Conservation (phyloP, 2,888 invertebrate species). For the Chrysodeixis includens region DNA sequence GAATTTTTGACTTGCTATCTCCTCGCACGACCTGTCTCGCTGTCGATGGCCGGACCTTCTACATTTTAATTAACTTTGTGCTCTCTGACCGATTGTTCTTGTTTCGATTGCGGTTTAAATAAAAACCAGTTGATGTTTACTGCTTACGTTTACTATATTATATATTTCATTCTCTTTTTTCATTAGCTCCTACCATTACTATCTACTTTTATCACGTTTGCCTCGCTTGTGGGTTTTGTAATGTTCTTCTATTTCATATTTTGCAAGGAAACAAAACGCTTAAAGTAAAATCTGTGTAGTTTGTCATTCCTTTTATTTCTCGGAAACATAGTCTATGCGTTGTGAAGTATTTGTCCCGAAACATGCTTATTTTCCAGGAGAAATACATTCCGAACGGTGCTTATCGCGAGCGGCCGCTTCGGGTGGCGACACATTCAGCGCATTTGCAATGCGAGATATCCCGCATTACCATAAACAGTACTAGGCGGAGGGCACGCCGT, state of each 20-base stretch:
- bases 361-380: conserved; percentile 72
- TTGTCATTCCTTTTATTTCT: conserved; percentile 43
- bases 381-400: conserved; percentile 76
- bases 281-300: conserved; percentile 21
- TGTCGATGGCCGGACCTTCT: conserved; percentile 73
- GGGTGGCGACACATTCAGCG: conserved; percentile 86
- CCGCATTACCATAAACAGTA: conserved; percentile 88
- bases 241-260: conserved; percentile 6
- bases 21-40: conserved; percentile 72
- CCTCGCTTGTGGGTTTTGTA: no score
- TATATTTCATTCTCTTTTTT: conserved; percentile 28
- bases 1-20: conserved; percentile 73
- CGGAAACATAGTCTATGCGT: conserved; percentile 59
- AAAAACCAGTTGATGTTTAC: conserved; percentile 54
- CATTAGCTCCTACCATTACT: conserved; percentile 36
- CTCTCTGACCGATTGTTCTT: conserved; percentile 78
- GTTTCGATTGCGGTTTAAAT: conserved; percentile 71
- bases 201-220: conserved; percentile 23
- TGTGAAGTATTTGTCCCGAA: conserved; percentile 71
- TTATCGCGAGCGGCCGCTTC: conserved; percentile 81
- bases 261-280: conserved; percentile 11
- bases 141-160: conserved; percentile 40
- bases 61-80: conserved; percentile 82
- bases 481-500: conserved; percentile 87
- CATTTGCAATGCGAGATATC: conserved; percentile 89